Evolutionary conservation across 2,797 vertebrate species (phyloP).

Genomic region (Selene dorsalis): DNA sequence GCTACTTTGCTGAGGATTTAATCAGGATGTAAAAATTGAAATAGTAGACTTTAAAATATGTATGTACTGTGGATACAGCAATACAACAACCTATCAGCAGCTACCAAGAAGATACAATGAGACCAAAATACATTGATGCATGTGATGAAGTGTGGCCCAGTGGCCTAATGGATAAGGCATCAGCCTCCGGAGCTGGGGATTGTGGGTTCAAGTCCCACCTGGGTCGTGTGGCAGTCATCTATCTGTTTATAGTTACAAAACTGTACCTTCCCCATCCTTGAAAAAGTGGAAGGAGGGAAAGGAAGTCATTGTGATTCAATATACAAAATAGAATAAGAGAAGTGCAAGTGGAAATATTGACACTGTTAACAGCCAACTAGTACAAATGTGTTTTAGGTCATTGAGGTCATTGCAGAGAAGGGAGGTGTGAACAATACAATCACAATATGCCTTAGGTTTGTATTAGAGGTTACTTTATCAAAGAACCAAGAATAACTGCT

Average conservation of each 20-base stretch:
- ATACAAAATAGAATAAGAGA: not conserved
- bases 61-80: too few relatives aligned
- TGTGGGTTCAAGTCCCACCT: constrained; percentile 81
- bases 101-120: too few relatives aligned
- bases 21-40: not conserved
- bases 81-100: too few relatives aligned
- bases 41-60: not conserved
- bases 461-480: too few relatives aligned
- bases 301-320: not conserved
- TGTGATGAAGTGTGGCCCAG: constrained; percentile 50
- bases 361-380: not conserved
- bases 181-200: constrained; percentile 78
- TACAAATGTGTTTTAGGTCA: too few relatives aligned
- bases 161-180: constrained; percentile 83
- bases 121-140: not conserved
- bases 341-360: not conserved
- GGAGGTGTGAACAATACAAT: not conserved
- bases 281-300: not conserved
- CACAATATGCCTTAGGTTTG: not conserved
- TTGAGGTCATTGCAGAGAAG: not conserved
- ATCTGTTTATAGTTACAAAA: not conserved
- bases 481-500: too few relatives aligned
- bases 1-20: not conserved
- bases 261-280: too few relatives aligned
- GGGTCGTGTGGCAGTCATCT: constrained; percentile 50